Percentiles rank a stretch among this genome's conserved stretches.
phyloP scores from a whole-genome alignment of 2,797 vertebrate genomes.

The Chlorospingus semifuscus region DNA sequence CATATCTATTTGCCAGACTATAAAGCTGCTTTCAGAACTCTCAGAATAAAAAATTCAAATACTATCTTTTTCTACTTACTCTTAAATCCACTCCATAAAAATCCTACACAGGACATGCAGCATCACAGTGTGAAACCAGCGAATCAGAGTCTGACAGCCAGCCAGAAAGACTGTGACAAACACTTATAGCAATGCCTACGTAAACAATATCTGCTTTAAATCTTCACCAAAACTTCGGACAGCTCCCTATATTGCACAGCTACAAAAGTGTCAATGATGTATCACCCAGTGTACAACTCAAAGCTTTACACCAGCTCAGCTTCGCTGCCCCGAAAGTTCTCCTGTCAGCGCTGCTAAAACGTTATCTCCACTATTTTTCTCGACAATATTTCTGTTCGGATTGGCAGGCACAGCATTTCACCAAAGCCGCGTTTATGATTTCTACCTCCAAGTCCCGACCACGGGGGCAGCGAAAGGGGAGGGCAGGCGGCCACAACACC shows the following conservation, averaged over 20 bases:
- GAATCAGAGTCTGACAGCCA: background rate
- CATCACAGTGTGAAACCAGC: background rate
- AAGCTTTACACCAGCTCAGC: background rate
- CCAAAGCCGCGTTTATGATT: background rate
- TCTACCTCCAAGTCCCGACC: background rate
- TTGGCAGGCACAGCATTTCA: background rate
- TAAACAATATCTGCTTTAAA: background rate
- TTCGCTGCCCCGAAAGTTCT: background rate
- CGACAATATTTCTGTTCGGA: no score
- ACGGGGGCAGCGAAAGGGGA: background rate
- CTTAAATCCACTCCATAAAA: background rate
- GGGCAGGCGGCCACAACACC: background rate
- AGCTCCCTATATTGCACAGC: background rate
- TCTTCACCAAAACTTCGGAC: background rate
- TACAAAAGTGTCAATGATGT: accelerated
- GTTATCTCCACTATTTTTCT: background rate
- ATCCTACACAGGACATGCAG: background rate
- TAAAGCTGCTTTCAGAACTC: background rate
- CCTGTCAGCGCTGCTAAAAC: background rate
- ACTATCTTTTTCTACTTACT: background rate
- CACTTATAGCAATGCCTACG: background rate
- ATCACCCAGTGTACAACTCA: accelerated
- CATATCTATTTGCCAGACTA: background rate
- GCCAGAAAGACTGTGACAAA: background rate
- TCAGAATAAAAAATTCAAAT: background rate